Percentiles rank a stretch among this genome's conserved stretches.
Conservation (phyloP, 2,113 vertebrate genomes). For the Siphamia tubifer region DNA sequence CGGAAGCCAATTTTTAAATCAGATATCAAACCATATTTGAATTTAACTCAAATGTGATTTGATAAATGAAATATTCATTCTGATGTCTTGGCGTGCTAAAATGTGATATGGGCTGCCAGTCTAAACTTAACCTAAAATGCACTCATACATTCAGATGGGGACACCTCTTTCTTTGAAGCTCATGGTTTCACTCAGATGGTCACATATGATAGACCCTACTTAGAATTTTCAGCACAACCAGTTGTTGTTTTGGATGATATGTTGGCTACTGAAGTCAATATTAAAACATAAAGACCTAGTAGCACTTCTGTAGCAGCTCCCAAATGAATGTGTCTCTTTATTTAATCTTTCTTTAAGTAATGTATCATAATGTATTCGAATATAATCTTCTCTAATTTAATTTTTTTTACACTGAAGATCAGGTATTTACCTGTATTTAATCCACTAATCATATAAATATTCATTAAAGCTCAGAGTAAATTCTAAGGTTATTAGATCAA, state of each 20-base stretch:
- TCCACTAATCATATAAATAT: too few relatives aligned
- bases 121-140: conserved; percentile 12
- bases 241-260: not conserved
- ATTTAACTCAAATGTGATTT: conserved; percentile 22
- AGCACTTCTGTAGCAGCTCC: too few relatives aligned
- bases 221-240: not conserved
- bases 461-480: too few relatives aligned
- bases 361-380: too few relatives aligned
- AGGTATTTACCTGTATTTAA: too few relatives aligned
- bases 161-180: not conserved
- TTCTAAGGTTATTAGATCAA: too few relatives aligned
- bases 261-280: not conserved
- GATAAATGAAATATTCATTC: conserved; percentile 36
- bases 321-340: too few relatives aligned
- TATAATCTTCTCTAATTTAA: too few relatives aligned
- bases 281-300: too few relatives aligned
- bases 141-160: not conserved
- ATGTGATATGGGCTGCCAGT: conserved; percentile 11
- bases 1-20: conserved; percentile 28
- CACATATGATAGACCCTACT: not conserved
- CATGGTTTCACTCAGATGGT: conserved; percentile 2
- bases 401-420: too few relatives aligned
- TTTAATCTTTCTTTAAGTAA: too few relatives aligned
- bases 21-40: not conserved
- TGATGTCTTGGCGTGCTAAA: not conserved